These are phyloP conservation scores for Ctenoplectra terminalis DNA, from an alignment of 1,140 invertebrate genomes.

Conservation along the genomic window DNA sequence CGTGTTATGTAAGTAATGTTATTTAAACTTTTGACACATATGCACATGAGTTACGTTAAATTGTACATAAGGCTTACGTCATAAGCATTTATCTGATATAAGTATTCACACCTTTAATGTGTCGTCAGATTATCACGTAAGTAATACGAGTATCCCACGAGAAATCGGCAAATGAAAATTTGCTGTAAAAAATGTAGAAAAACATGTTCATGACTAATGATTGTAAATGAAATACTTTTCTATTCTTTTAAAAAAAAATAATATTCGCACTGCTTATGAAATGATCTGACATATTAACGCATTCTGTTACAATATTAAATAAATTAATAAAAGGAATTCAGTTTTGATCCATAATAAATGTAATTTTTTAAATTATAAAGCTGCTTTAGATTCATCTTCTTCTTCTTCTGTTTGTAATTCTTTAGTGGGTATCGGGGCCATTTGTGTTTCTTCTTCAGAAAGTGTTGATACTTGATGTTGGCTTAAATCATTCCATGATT, in stretches of 20 bases:
- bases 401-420: constrained; percentile 67
- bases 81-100: neutral
- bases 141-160: neutral
- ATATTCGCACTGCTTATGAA: neutral
- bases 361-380: constrained; percentile 5
- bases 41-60: neutral
- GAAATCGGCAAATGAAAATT: neutral
- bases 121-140: too few species aligned
- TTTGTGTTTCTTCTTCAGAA: constrained; percentile 72
- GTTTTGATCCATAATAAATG: neutral
- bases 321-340: neutral
- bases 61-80: neutral
- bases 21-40: neutral
- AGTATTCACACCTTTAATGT: too few species aligned
- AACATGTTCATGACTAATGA: neutral
- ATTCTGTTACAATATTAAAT: neutral
- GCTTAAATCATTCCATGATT: constrained; percentile 85
- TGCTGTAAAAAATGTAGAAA: neutral
- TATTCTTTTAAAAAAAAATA: neutral
- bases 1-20: neutral
- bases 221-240: neutral
- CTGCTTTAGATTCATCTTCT: constrained; percentile 76
- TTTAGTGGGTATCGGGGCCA: constrained; percentile 61
- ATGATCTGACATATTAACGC: neutral
- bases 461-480: constrained; percentile 12